Evolutionary conservation across 92 coral and sea anemone genomes (phyloP).

Genomic region (Hydrozoanthus gracilis): DNA sequence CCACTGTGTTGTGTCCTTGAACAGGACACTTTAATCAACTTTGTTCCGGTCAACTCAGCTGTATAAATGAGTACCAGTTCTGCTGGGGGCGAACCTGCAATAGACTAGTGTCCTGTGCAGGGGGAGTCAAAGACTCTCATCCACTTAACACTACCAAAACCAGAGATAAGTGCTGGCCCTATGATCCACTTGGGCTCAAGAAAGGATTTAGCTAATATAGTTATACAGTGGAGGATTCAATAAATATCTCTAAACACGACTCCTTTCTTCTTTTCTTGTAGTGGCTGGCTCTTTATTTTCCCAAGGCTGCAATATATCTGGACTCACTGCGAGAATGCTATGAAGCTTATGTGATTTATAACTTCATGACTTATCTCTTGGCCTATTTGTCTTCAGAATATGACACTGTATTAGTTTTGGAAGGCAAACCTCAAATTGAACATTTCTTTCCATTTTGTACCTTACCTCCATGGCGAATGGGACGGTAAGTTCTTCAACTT

Average conservation of each 20-base stretch:
- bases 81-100: too few species aligned
- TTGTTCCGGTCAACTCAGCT: too few species aligned
- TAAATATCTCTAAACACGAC: neutral
- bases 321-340: constrained; percentile 94
- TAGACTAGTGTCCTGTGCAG: too few species aligned
- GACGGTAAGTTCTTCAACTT: constrained; percentile 63
- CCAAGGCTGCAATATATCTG: constrained; percentile 88
- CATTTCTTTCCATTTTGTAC: constrained; percentile 90
- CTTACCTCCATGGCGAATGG: constrained; percentile 86
- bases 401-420: constrained; percentile 71
- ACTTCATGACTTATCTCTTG: constrained; percentile 82
- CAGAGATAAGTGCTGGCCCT: too few species aligned
- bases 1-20: too few species aligned
- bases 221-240: neutral
- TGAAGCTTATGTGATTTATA: constrained; percentile 89
- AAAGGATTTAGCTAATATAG: neutral
- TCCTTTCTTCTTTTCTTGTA: constrained; percentile 40
- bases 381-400: constrained; percentile 75
- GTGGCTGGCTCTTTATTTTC: constrained; percentile 97
- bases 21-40: too few species aligned
- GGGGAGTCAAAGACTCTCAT: too few species aligned
- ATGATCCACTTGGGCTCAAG: too few species aligned
- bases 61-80: too few species aligned
- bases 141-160: too few species aligned
- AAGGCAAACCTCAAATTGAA: constrained; percentile 73